Percentiles rank a stretch among this genome's conserved stretches.
phyloP scores from a whole-genome alignment of 2,797 vertebrate genomes.

The Pteronotus mesoamericanus region DNA sequence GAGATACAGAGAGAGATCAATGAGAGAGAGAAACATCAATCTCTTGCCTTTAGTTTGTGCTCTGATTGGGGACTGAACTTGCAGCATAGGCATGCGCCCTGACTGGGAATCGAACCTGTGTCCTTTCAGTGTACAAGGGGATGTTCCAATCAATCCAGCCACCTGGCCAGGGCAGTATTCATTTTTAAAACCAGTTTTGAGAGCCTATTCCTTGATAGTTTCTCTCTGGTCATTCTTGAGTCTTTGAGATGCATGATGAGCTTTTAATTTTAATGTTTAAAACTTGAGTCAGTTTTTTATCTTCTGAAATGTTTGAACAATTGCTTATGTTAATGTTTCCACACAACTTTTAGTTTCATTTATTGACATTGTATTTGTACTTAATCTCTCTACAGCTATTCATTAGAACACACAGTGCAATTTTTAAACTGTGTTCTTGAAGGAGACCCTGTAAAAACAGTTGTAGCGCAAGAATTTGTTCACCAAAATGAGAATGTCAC shows the following conservation, averaged over 20 bases:
- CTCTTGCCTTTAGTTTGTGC: not conserved
- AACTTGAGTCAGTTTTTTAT: slow-evolving; percentile 10
- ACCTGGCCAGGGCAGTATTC: not conserved
- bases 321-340: slow-evolving; percentile 7
- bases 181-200: not conserved
- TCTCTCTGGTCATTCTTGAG: not conserved
- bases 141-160: not conserved
- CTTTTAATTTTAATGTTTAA: slow-evolving; percentile 34
- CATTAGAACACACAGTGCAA: slow-evolving; percentile 90
- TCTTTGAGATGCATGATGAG: not conserved
- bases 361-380: slow-evolving; percentile 28
- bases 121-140: not conserved
- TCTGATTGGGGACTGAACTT: too few species aligned
- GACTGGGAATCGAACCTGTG: not conserved
- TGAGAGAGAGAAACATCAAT: not conserved
- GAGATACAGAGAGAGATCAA: not conserved
- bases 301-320: not conserved
- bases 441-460: slow-evolving; percentile 91
- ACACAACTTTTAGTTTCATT: slow-evolving; percentile 26
- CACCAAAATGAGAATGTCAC: slow-evolving; percentile 81
- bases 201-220: slow-evolving; percentile 11
- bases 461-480: slow-evolving; percentile 87
- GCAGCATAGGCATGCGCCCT: too few species aligned
- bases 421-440: slow-evolving; percentile 92
- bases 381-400: slow-evolving; percentile 86